Base-by-base conservation (phyloP, 2,888 invertebrate genomes). In the Germaria angustata region DNA sequence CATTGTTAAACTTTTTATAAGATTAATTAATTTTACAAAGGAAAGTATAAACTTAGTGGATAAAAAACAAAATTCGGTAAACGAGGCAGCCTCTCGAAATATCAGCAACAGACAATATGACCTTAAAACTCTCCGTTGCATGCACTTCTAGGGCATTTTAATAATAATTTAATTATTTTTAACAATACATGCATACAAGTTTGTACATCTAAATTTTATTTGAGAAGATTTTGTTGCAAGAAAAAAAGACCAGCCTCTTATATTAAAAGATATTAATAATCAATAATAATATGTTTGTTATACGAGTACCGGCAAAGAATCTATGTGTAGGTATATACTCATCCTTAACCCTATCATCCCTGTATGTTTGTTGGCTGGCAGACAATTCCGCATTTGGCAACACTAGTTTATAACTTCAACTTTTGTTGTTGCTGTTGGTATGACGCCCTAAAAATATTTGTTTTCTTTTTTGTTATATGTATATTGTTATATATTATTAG, bases 371-470 rank as follows among this genome's bases (percentile, higher is more conserved):
- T 46, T 49, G n/a, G 9, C 9, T 11, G 8, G 0, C 1, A 20
- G 0, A 6, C 13, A 2, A 55, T 51, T 22, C 28, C 2, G 28
- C 17, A 46, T 24, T 77, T 77, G 77, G 77, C 69, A 77, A 77
- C 69, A 69, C 77, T 77, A 17, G n/a, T 5, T 53, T 41, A 17
- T 36, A 77, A 55, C 69, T 53, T 61, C n/a, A 34, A 32, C 13
- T 34, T 51, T 69, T 59, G 17, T 11, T 69, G 13, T 55, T 72
- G 13, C 34, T 51, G 49, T 53, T 71, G 22, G 78, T 82, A 79
- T 79, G 82, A 82, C 82, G 82, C 82, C 82, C 82, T 82, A 76
- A 79, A 82, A 79, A 76, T 82, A 71, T 73, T 72, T 44, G 15
- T 51, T 15, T 20, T n/a, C n/a, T 36, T 36, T 59, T 28, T 49